Base-by-base conservation (phyloP, 2,797 vertebrate genomes). In the Malacoraja senta region DNA sequence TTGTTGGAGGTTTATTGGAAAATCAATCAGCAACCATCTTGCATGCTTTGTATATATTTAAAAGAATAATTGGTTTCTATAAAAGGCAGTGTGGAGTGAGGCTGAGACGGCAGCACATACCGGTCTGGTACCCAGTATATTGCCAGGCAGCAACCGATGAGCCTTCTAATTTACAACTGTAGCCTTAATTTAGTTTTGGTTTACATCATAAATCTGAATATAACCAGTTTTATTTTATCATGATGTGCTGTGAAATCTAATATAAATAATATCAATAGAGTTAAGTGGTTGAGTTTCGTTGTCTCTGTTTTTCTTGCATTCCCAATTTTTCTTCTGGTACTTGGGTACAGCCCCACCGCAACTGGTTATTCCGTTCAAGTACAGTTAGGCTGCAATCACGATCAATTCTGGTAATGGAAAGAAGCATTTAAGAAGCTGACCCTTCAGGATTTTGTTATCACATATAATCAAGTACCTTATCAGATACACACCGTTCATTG, bases 51-150 rank as follows among this genome's bases (percentile, higher is more conserved):
- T 88, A 19, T 35, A 68, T 68, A n/a, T 88, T 88, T 88, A 38
- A 68, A 88, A 88, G 84, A 32, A 68, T 88, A 88, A 88, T 88
- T 88, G 84, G 65, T 68, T 88, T 68, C 84, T 68, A 68, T 88
- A 88, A 88, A 88, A 88, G 84, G 84, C 7, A 88, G 61, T 88
- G 61, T 21, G n/a, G 13, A 32, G 61, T 32, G 15, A 38, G 58
- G 61, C 17, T 68, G 84, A 8, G 63, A 35, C 63, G 17, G 29
- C 8, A 88, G 63, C 84, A 68, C 21, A 68, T 19, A 32, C 32
- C 10, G n/a, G 17, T 88, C n/a, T 68, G 84, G 84, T 88, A 88
- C 84, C 84, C 84, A 35, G 61, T n/a, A 68, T 21, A 15, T 53
- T 65, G 61, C n/a, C 61, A 88, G 61, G 63, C n/a, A 68, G 63